Conservation (phyloP, 2,888 invertebrate species). For the Eupithecia subumbrata region DNA sequence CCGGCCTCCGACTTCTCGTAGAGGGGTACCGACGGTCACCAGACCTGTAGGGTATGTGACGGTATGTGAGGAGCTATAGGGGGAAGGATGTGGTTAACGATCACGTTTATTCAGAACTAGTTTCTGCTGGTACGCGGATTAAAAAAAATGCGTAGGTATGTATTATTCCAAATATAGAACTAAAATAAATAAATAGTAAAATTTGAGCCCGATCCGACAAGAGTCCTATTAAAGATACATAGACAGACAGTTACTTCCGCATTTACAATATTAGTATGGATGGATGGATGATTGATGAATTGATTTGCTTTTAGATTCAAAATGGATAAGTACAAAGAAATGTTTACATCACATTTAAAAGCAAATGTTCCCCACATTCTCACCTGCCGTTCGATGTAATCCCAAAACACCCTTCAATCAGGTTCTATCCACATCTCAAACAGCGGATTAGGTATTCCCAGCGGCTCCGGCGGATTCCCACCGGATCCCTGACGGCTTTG, state of each 20-base stretch:
- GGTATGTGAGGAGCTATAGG: background rate
- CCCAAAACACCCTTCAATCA: slow-evolving; percentile 18
- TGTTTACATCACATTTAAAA: background rate
- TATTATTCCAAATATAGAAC: too few relatives aligned
- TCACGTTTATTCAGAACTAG: too few relatives aligned
- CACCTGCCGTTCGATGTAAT: background rate
- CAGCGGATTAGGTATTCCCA: slow-evolving; percentile 23
- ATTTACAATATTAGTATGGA: background rate
- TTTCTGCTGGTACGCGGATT: too few relatives aligned
- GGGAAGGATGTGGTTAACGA: too few relatives aligned
- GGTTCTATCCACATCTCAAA: slow-evolving; percentile 6
- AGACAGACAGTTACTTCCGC: background rate
- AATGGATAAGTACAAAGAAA: background rate
- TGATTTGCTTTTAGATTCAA: background rate
- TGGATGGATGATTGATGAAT: background rate
- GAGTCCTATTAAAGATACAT: background rate
- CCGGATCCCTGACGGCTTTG: slow-evolving; percentile 14
- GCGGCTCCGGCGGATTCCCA: slow-evolving; percentile 4
- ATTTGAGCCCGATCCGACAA: too few relatives aligned
- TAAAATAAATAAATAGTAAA: too few relatives aligned
- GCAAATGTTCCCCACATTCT: background rate
- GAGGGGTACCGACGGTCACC: background rate
- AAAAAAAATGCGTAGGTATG: too few relatives aligned
- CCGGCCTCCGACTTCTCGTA: background rate
- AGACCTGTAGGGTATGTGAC: background rate